These are phyloP conservation scores for Agapornis canus DNA, from an alignment of 2,797 vertebrate species.

Conservation along the genomic window DNA sequence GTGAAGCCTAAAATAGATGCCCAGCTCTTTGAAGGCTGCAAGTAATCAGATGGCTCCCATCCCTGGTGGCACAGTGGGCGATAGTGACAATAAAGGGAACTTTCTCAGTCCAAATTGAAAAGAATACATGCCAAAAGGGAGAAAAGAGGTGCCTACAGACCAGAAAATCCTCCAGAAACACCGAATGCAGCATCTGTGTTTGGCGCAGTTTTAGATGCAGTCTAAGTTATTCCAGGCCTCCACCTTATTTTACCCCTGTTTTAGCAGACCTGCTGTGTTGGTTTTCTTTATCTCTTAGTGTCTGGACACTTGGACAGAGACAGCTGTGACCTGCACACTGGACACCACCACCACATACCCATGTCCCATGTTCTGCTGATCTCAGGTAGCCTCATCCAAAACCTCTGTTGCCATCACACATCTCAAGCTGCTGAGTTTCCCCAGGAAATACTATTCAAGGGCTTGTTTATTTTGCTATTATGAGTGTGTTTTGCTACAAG, in stretches of 20 bases:
- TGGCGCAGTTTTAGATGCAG: background rate
- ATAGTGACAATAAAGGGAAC: background rate
- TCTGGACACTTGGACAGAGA: background rate
- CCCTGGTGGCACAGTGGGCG: background rate
- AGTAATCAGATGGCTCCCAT: background rate
- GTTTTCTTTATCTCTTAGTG: background rate
- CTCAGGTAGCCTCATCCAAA: background rate
- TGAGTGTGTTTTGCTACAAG: slow-evolving; percentile 40
- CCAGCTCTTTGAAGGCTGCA: background rate
- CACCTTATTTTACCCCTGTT: background rate
- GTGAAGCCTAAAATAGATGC: background rate
- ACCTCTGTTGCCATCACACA: background rate
- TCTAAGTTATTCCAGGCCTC: background rate
- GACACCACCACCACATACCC: accelerated
- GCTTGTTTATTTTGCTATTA: slow-evolving; percentile 54
- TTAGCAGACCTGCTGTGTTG: accelerated
- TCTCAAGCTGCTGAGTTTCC: background rate
- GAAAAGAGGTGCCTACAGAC: background rate
- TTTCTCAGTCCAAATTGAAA: background rate
- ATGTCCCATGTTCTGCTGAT: background rate
- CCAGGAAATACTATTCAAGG: background rate
- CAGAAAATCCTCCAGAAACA: background rate
- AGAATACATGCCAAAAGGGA: background rate
- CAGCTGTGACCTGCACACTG: background rate
- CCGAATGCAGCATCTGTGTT: accelerated